These are phyloP conservation scores for Syngnathus scovelli DNA, from an alignment of 2,113 vertebrate genomes.

Conservation along the genomic window DNA sequence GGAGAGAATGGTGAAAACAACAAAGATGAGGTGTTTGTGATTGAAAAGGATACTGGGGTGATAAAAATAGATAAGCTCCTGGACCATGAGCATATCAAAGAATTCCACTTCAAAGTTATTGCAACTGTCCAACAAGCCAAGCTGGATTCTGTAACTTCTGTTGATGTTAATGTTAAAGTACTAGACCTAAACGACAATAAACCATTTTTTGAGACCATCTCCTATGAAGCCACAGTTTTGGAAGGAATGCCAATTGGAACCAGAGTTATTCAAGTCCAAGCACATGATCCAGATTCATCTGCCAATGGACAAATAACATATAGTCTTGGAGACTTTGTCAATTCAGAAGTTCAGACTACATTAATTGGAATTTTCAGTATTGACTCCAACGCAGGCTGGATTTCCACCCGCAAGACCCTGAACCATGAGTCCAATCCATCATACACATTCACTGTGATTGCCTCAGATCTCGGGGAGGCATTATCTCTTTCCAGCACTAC, in stretches of 20 bases:
- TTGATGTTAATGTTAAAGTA: slow-evolving; percentile 86
- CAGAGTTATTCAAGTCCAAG: slow-evolving; percentile 85
- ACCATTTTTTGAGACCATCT: slow-evolving; percentile 80
- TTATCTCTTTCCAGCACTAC: slow-evolving; percentile 82
- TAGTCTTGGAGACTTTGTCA: slow-evolving; percentile 69
- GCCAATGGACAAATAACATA: slow-evolving; percentile 93
- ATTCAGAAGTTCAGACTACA: slow-evolving; percentile 68
- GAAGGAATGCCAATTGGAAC: slow-evolving; percentile 88
- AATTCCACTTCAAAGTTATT: slow-evolving; percentile 84
- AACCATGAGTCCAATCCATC: slow-evolving; percentile 86
- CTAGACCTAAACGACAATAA: slow-evolving; percentile 94
- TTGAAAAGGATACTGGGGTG: slow-evolving; percentile 83
- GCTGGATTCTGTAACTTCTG: slow-evolving; percentile 79
- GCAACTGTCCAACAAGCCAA: slow-evolving; percentile 79
- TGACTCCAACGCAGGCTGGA: slow-evolving; percentile 92
- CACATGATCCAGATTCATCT: slow-evolving; percentile 81
- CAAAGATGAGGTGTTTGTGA: slow-evolving; percentile 79
- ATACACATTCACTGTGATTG: slow-evolving; percentile 86
- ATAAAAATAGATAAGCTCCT: slow-evolving; percentile 90
- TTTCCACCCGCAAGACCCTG: slow-evolving; percentile 84
- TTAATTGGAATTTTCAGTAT: slow-evolving; percentile 77
- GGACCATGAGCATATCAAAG: slow-evolving; percentile 78
- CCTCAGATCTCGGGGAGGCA: slow-evolving; percentile 86
- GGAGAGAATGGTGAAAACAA: slow-evolving; percentile 85
- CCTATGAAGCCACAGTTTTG: slow-evolving; percentile 84